Evolutionary conservation across 2,888 invertebrate genomes (phyloP).

Genomic region (Agelastica alni): DNA sequence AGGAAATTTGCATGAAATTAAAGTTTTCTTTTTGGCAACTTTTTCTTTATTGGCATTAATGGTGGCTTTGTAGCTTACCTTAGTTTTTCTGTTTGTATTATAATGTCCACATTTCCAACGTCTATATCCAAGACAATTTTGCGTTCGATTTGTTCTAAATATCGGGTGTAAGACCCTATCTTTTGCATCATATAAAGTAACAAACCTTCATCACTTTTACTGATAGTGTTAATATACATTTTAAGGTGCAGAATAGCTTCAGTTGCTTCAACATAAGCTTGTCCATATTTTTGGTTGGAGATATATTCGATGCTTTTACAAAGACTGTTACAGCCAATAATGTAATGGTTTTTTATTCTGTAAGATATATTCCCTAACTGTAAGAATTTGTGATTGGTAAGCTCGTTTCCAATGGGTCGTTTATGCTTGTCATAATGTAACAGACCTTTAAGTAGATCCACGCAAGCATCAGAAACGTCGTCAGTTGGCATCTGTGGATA

Average conservation of each 20-base stretch:
- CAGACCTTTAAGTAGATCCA: constrained; percentile 19
- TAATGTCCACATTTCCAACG: too few species aligned
- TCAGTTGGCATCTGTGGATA: constrained; percentile 2
- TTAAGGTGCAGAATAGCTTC: constrained; percentile 25
- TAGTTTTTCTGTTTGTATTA: too few species aligned
- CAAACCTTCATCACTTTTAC: constrained; percentile 8
- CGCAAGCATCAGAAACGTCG: constrained; percentile 13
- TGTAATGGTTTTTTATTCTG: constrained; percentile 11
- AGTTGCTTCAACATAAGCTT: constrained; percentile 20
- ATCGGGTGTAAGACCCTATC: too few species aligned
- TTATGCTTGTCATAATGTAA: constrained; percentile 24
- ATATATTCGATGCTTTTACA: constrained; percentile 11
- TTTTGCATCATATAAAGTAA: constrained; percentile 14
- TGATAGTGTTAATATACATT: constrained; percentile 17
- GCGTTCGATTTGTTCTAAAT: too few species aligned
- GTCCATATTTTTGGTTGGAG: constrained; percentile 8
- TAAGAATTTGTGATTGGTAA: constrained; percentile 17
- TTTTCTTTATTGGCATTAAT: too few species aligned
- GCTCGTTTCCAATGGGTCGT: constrained; percentile 5
- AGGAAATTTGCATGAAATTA: too few species aligned
- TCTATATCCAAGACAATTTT: too few species aligned
- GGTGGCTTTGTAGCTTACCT: too few species aligned
- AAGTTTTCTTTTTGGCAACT: too few species aligned
- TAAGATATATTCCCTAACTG: neutral
- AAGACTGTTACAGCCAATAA: constrained; percentile 21